phyloP scores from a whole-genome alignment of 1,140 invertebrate genomes.

The Ips nitidus region DNA sequence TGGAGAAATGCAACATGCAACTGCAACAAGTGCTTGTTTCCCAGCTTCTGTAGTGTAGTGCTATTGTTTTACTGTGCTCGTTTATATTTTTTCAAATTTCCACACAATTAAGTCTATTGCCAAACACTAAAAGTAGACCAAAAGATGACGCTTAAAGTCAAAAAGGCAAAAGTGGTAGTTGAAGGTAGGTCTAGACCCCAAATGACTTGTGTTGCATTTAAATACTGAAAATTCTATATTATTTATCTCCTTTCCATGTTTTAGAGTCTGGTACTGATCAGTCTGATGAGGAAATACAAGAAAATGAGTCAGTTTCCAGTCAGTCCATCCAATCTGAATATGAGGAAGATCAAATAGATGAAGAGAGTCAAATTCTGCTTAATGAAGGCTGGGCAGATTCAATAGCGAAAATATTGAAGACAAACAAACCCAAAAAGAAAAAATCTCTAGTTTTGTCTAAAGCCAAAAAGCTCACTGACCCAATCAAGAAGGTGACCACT shows the following conservation, averaged over 20 bases:
- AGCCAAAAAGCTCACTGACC: constrained; percentile 68
- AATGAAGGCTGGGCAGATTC: constrained; percentile 70
- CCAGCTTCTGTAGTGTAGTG: too few species aligned
- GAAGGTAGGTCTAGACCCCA: constrained; percentile 4
- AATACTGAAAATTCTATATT: neutral
- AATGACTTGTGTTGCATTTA: neutral
- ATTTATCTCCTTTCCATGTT: neutral
- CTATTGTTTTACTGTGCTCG: too few species aligned
- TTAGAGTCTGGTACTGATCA: neutral
- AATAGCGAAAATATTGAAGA: constrained; percentile 71
- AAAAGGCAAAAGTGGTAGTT: constrained; percentile 14
- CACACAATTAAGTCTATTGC: too few species aligned
- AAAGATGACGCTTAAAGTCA: constrained; percentile 11
- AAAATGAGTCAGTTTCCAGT: constrained; percentile 5
- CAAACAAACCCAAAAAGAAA: constrained; percentile 73
- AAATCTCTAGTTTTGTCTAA: constrained; percentile 72
- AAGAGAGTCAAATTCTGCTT: constrained; percentile 28
- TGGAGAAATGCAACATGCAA: too few species aligned
- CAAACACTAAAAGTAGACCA: too few species aligned
- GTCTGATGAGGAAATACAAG: neutral
- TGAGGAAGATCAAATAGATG: constrained; percentile 17
- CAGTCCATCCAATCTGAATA: neutral
- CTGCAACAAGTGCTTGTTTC: too few species aligned
- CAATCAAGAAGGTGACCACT: constrained; percentile 54
- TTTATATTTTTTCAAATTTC: too few species aligned